Evolutionary conservation across 2,888 invertebrate genomes (phyloP), one percentile per base, ranked within the genome.

Genomic region (Sturmia bella): DNA sequence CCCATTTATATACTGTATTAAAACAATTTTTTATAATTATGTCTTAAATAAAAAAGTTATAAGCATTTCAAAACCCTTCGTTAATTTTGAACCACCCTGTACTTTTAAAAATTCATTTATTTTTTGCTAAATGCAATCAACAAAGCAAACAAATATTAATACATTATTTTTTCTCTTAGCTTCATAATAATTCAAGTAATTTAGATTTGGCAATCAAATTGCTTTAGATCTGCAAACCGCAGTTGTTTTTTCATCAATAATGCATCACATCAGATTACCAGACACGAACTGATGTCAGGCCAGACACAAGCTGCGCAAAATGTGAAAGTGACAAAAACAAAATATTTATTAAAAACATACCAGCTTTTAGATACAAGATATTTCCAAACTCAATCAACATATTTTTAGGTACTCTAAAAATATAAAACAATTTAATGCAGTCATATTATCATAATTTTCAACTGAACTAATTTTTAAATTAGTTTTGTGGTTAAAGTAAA

Each of bases 381-480:
- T 13, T 45, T 21, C 32, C 19, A 19, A 39, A 59, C 12, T 15
- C 24, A 59, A 72, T 57, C 57, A 52, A 59, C 59, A 73, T 41
- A 48, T 45, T 17, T 32, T 56, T 61, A 19, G 32, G 9, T 45
- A 32, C 32, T 59, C 27, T 24, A n/a, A 27, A 21, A 15, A 37
- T 41, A 39, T 12, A 77, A 57, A 27, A 3, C 11, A 66, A 57
- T 77, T 57, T 69, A 81, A 63, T 73, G 68, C 72, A 68, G 63
- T 52, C 69, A 77, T 81, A 52, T 69, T 63, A 77, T 81, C n/a
- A 73, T 72, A 77, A 73, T 73, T 73, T 64, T 50, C 43, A 52
- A 68, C 41, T 63, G n/a, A 72, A 68, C 48, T 56, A 77, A 73
- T 77, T 81, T 74, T 68, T 41, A 27, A 64, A 12, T 77, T 64